Conservation (phyloP, 1,140 invertebrate species). For the Charaxes varanes region DNA sequence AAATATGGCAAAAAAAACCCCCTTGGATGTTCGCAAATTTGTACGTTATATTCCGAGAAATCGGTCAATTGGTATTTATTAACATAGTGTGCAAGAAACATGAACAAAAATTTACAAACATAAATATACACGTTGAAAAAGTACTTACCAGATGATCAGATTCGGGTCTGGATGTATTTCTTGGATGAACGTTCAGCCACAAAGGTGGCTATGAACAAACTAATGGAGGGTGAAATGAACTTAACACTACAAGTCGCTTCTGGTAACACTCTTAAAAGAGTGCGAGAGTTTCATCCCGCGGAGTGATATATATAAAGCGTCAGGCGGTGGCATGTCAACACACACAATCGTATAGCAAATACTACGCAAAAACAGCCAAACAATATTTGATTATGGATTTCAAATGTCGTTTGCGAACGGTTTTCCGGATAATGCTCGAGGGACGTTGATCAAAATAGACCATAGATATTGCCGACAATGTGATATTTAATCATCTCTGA, state of each 20-base stretch:
- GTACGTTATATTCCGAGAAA: too few relatives aligned
- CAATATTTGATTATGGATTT: constrained; percentile 60
- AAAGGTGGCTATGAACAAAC: constrained; percentile 59
- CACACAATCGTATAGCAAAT: constrained; percentile 49
- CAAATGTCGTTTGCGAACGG: constrained; percentile 23
- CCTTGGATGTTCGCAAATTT: too few relatives aligned
- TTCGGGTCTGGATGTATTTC: constrained; percentile 30
- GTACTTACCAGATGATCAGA: constrained; percentile 48
- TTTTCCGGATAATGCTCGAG: constrained; percentile 24
- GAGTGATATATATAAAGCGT: constrained; percentile 47
- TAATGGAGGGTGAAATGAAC: constrained; percentile 39
- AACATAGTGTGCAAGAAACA: too few relatives aligned
- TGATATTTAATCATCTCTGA: too few relatives aligned
- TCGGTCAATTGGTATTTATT: too few relatives aligned
- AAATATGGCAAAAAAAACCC: too few relatives aligned
- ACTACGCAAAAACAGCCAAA: constrained; percentile 58
- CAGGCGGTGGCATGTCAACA: constrained; percentile 48
- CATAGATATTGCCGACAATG: too few relatives aligned
- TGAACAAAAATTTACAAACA: too few relatives aligned
- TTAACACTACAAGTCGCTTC: constrained; percentile 45
- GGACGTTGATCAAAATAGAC: constrained; percentile 4
- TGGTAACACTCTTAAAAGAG: constrained; percentile 52
- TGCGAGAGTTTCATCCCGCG: constrained; percentile 29
- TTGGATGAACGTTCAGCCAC: constrained; percentile 51
- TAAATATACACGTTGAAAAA: too few relatives aligned